Base-by-base conservation (phyloP, 2,113 vertebrate species). In the Brachionichthys hirsutus region DNA sequence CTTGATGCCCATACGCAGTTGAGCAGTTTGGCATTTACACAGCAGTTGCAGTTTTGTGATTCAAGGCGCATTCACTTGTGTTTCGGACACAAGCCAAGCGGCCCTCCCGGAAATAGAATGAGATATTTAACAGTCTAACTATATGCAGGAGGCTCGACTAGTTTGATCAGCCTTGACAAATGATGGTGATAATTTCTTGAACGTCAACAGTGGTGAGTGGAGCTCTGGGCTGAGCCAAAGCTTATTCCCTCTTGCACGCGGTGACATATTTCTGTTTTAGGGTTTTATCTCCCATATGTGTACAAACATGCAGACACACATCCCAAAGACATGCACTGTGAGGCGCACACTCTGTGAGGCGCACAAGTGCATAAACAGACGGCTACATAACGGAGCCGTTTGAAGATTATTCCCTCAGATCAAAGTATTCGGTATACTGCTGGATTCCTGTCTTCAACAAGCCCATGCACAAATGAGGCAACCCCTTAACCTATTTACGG, bases 391-490 rank as follows among this genome's bases (percentile, higher is more conserved):
- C 78, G 24, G 64, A 78, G 73, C 67, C 77, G 81, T 83, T 86
- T 83, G 78, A 86, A 81, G 80, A 81, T 85, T 78, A 81, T 81
- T 85, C 80, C 70, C 67, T 62, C 48, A 77, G 86, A 89, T 89
- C 84, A 89, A 87, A 87, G 80, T 51, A 80, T 62, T 50, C 65
- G 67, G 82, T 43, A 62, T 62, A 78, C 70, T 73, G 76, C 48
- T 61, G 66, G 78, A 82, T 81, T 85, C 74, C 70, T 77, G 75
- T 83, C 74, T 86, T 77, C 61, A 63, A 73, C 75, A 47, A 68
- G 76, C 72, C 59, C 52, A 75, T 45, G 78, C 83, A 77, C 74
- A 85, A 83, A 85, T 76, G 73, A 86, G 66, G 73, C 76, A 54
- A 40, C 57, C 70, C 65, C 51, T 14, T 30, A 79, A 77, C 77